These are phyloP conservation scores for Stictonetta naevosa DNA, from an alignment of 2,113 vertebrate species.

Conservation along the genomic window DNA sequence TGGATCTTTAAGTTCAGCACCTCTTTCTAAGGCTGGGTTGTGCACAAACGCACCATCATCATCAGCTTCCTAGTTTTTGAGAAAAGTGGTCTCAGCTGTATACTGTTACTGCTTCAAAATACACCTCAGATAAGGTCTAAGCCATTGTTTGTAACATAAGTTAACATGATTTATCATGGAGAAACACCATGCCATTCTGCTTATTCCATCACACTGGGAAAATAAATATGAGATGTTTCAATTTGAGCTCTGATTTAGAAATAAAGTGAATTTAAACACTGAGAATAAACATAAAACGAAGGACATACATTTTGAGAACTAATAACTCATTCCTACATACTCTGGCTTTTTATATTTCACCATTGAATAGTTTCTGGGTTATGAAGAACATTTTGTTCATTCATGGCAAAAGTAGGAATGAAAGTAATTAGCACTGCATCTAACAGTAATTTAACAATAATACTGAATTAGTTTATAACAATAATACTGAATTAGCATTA, in stretches of 20 bases:
- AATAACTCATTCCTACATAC: not conserved
- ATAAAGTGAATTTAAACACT: conserved; percentile 32
- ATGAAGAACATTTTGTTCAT: not conserved
- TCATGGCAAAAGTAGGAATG: conserved; percentile 4
- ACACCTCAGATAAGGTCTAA: conserved; percentile 9
- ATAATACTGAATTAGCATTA: not conserved
- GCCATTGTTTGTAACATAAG: conserved; percentile 4
- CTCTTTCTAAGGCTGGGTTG: not conserved
- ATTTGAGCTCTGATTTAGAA: not conserved
- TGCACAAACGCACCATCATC: not conserved
- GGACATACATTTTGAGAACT: not conserved
- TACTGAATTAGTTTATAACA: not conserved
- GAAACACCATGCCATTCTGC: not conserved
- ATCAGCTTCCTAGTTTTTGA: not conserved
- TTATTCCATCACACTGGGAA: conserved; percentile 18
- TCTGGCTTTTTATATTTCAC: conserved; percentile 10
- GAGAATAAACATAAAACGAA: conserved; percentile 33
- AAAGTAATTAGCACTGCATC: not conserved
- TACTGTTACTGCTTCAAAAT: not conserved
- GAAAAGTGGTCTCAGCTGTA: not conserved
- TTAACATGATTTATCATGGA: not conserved
- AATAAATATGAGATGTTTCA: conserved; percentile 44
- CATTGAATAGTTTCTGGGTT: not conserved
- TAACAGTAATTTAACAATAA: not conserved
- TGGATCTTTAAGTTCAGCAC: not conserved